A percentile compares a stretch with the other conserved stretches of the same genome.
phyloP scores from a whole-genome alignment of 2,797 vertebrate genomes.

The Gadopsis marmoratus region DNA sequence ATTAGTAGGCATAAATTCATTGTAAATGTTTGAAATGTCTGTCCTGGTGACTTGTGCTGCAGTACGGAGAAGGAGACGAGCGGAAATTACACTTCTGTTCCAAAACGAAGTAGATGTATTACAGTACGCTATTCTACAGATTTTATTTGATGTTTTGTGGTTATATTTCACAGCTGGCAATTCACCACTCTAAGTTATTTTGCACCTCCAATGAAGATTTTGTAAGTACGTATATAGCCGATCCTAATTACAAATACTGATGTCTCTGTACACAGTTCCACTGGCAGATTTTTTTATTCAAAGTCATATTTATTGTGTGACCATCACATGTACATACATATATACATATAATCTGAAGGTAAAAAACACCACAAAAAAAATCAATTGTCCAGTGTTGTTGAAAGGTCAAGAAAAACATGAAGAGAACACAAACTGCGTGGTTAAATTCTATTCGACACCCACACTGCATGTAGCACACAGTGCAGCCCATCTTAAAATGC shows the following conservation, averaged over 20 bases:
- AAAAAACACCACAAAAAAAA: conserved; percentile 5
- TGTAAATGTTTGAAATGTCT: conserved; percentile 6
- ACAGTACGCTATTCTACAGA: background rate
- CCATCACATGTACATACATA: too few species aligned
- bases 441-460: conserved; percentile 28
- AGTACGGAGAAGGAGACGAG: background rate
- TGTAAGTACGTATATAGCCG: background rate
- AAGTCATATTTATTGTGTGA: background rate
- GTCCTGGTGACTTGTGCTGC: background rate
- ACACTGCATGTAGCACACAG: conserved; percentile 11
- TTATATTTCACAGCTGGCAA: background rate
- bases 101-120: background rate
- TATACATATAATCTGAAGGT: background rate
- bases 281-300: background rate
- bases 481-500: background rate
- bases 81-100: background rate
- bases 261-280: background rate
- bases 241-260: background rate
- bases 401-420: conserved; percentile 17
- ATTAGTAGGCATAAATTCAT: conserved; percentile 8
- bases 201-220: background rate
- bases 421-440: conserved; percentile 22
- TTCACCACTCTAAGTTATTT: background rate
- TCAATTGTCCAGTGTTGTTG: conserved; percentile 20
- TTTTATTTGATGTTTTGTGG: conserved; percentile 1